These are phyloP conservation scores for Cololabis saira DNA, from an alignment of 2,113 vertebrate genomes.

Conservation along the genomic window DNA sequence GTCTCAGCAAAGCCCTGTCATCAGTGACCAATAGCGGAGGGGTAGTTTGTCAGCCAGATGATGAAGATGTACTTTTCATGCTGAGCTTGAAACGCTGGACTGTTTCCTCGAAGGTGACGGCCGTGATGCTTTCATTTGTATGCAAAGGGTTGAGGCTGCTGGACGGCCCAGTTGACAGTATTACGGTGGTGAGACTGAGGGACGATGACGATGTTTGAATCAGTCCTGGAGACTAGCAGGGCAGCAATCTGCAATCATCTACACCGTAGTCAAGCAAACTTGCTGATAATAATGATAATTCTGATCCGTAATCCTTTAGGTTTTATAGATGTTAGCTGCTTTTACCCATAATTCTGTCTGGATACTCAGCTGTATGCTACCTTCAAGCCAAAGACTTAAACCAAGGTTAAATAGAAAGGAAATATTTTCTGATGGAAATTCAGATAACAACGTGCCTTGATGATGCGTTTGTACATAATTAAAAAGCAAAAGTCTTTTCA, in stretches of 20 bases:
- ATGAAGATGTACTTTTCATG: slow-evolving; percentile 6
- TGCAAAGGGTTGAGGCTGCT: slow-evolving; percentile 50
- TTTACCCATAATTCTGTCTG: slow-evolving; percentile 2
- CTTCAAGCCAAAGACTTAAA: slow-evolving; percentile 14
- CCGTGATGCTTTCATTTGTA: slow-evolving; percentile 1
- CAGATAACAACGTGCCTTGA: slow-evolving; percentile 6
- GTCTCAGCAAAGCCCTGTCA: slow-evolving; percentile 7
- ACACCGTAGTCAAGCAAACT: slow-evolving; percentile 29
- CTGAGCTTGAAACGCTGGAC: slow-evolving; percentile 11
- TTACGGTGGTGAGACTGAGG: slow-evolving; percentile 25
- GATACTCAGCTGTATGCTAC: not conserved
- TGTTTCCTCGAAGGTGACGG: slow-evolving; percentile 14
- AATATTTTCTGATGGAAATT: slow-evolving; percentile 5
- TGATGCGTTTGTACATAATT: slow-evolving; percentile 10
- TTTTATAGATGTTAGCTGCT: slow-evolving; percentile 1
- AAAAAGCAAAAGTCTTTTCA: not conserved
- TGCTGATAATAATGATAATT: slow-evolving; percentile 8
- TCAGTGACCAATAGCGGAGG: slow-evolving; percentile 10
- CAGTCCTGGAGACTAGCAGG: slow-evolving; percentile 4
- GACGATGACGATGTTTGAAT: slow-evolving; percentile 5
- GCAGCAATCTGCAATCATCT: slow-evolving; percentile 30
- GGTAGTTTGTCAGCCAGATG: slow-evolving; percentile 30
- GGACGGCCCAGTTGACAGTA: slow-evolving; percentile 52
- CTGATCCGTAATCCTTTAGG: slow-evolving; percentile 5
- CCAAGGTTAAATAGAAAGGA: slow-evolving; percentile 7